Base-by-base conservation (phyloP, 2,113 vertebrate species). In the Indicator maculatus region DNA sequence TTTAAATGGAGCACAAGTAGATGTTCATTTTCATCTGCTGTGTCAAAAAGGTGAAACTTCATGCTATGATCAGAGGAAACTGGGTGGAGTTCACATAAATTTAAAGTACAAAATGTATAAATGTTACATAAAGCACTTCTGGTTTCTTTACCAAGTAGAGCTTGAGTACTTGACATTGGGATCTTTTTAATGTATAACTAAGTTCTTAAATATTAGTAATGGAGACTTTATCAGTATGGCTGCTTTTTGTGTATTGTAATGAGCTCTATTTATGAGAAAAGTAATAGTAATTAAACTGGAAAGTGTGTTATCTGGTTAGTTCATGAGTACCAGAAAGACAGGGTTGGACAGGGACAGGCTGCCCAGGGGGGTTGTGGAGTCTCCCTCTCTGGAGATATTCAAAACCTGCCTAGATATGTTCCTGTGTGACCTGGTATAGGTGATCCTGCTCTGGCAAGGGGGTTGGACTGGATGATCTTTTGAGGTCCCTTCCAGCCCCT, bases 1-100 rank as follows among this genome's bases (percentile, higher is more conserved):
- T 95, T 97, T 99, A 90, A 98, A 98, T 89, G 98, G 98, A 76
- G 96, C 98, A 53, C 97, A 98, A 88, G 97, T 99, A 76, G 98
- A 99, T 93, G 97, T 98, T 85, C 98, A 98, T 96, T 99, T 99
- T 95, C 86, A 95, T 77, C 97, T 99, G 64, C 85, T 95, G 13
- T 98, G 98, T 91, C 98, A 99, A 36, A 96, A 97, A 61, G 98
- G 97, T 75, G 97, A 98, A 77, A 84, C 98, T 33, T 82, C 98
- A 31, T 98, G 97, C 95, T 98, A 93, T 67, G 98, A 99, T 97
- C 97, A 98, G 72, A 98, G 97, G 86, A 99, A 99, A 97, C 96
- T 98, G 53, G 98, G 99, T 72, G 98, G 98, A 23, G 97, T 99
- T 85, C 98, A 99, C 97, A 98, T 98, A 97, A 97, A 98, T 97